phyloP scores from a whole-genome alignment of 2,888 invertebrate species.

The Rutpela maculata region DNA sequence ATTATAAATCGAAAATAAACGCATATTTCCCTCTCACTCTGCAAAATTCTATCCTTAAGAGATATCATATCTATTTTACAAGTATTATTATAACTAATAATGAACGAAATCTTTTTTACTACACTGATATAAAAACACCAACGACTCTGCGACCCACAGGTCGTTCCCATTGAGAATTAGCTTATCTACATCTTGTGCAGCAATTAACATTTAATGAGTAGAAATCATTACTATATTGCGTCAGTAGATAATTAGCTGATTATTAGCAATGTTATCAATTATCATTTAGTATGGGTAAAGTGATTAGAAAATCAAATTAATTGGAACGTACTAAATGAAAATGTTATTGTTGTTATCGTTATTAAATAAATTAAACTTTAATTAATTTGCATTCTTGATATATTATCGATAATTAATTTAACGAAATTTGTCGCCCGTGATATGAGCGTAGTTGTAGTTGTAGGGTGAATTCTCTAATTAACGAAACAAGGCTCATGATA shows the following conservation, averaged over 20 bases:
- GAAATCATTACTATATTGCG: slow-evolving; percentile 67
- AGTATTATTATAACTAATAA: slow-evolving; percentile 2
- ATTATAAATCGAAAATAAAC: too few species aligned
- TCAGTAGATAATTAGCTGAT: slow-evolving; percentile 56
- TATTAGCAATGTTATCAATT: slow-evolving; percentile 56
- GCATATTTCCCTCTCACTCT: too few species aligned
- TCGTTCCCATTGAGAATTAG: slow-evolving; percentile 54
- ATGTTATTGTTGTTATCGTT: slow-evolving; percentile 53
- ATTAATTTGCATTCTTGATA: slow-evolving; percentile 28
- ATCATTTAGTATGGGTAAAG: slow-evolving; percentile 61
- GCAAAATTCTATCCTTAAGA: too few species aligned
- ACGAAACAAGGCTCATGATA: background rate
- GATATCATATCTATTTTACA: background rate
- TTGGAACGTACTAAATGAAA: slow-evolving; percentile 33
- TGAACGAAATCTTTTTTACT: slow-evolving; percentile 11
- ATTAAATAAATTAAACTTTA: slow-evolving; percentile 32
- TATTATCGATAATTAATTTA: background rate
- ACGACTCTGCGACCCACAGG: slow-evolving; percentile 39
- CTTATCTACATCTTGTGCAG: slow-evolving; percentile 59
- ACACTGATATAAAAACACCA: slow-evolving; percentile 9
- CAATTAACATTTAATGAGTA: slow-evolving; percentile 67
- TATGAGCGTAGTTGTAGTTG: background rate
- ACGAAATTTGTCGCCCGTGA: background rate
- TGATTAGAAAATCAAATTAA: slow-evolving; percentile 60
- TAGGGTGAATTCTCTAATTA: background rate